phyloP scores from a whole-genome alignment of 1,140 invertebrate genomes.

The Brachionus angularis region DNA sequence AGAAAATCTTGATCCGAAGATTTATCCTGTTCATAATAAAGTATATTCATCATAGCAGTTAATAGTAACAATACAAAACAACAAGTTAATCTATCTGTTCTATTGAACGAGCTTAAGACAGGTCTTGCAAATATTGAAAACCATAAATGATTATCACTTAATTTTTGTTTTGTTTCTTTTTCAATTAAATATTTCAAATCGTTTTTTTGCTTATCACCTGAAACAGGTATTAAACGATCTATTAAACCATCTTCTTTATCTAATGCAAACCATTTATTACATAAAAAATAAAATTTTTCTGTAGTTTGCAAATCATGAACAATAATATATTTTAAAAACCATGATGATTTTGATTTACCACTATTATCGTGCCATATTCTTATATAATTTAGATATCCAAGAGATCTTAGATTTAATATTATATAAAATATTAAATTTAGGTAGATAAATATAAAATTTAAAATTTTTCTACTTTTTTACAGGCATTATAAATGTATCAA shows the following conservation, averaged over 20 bases:
- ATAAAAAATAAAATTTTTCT: slow-evolving; percentile 61
- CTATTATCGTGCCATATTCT: slow-evolving; percentile 63
- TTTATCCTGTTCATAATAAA: slow-evolving; percentile 59
- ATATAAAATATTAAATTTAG: slow-evolving; percentile 44
- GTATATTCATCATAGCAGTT: slow-evolving; percentile 63
- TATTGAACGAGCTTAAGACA: slow-evolving; percentile 53
- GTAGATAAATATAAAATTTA: too few species aligned
- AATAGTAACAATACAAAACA: slow-evolving; percentile 61
- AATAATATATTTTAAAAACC: slow-evolving; percentile 61
- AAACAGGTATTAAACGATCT: slow-evolving; percentile 58
- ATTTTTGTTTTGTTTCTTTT: background rate
- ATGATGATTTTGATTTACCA: slow-evolving; percentile 60
- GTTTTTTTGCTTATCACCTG: background rate
- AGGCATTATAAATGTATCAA: slow-evolving; percentile 61
- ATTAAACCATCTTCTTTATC: slow-evolving; percentile 64
- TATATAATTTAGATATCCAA: slow-evolving; percentile 60
- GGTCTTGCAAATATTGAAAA: slow-evolving; percentile 62
- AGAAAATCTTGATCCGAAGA: slow-evolving; percentile 49
- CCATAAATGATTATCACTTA: slow-evolving; percentile 62
- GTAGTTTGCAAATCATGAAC: slow-evolving; percentile 62
- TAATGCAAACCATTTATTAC: slow-evolving; percentile 62
- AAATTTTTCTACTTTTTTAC: slow-evolving; percentile 48
- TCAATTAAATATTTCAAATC: background rate
- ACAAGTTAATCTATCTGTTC: slow-evolving; percentile 60
- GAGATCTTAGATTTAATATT: too few species aligned